A percentile compares a stretch with the other conserved stretches of the same genome.
phyloP scores from a whole-genome alignment of 2,888 invertebrate genomes.

The Tridacna crocea region DNA sequence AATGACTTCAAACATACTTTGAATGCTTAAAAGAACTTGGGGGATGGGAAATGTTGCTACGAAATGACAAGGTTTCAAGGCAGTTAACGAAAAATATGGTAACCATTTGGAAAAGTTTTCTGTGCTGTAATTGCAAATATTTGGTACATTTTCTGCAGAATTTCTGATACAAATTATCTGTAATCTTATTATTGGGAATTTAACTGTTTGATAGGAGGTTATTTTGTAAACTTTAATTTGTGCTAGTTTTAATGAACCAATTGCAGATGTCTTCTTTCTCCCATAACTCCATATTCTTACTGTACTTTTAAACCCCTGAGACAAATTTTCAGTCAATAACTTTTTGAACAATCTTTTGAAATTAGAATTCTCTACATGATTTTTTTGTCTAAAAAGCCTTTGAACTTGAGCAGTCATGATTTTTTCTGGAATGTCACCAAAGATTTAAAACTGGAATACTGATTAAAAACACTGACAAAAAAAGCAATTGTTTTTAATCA shows the following conservation, averaged over 20 bases:
- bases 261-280: too few relatives aligned
- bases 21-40: not conserved
- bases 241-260: not conserved
- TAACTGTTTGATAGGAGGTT: not conserved
- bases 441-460: too few relatives aligned
- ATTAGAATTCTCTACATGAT: too few relatives aligned
- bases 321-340: too few relatives aligned
- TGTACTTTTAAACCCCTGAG: too few relatives aligned
- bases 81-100: conserved; percentile 22
- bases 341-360: too few relatives aligned
- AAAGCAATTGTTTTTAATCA: too few relatives aligned
- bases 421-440: too few relatives aligned
- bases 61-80: conserved; percentile 10
- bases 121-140: conserved; percentile 21
- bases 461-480: too few relatives aligned
- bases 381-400: too few relatives aligned
- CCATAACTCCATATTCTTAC: too few relatives aligned
- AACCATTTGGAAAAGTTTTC: not conserved
- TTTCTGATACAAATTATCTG: conserved; percentile 17
- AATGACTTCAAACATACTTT: conserved; percentile 17
- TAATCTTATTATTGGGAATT: conserved; percentile 26
- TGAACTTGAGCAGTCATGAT: too few relatives aligned
- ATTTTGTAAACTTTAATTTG: conserved; percentile 23
- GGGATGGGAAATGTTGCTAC: conserved; percentile 12
- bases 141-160: conserved; percentile 16